Evolutionary conservation across 2,797 vertebrate genomes (phyloP), one percentile per base, ranked within the genome.

Genomic region (Gouania willdenowi): DNA sequence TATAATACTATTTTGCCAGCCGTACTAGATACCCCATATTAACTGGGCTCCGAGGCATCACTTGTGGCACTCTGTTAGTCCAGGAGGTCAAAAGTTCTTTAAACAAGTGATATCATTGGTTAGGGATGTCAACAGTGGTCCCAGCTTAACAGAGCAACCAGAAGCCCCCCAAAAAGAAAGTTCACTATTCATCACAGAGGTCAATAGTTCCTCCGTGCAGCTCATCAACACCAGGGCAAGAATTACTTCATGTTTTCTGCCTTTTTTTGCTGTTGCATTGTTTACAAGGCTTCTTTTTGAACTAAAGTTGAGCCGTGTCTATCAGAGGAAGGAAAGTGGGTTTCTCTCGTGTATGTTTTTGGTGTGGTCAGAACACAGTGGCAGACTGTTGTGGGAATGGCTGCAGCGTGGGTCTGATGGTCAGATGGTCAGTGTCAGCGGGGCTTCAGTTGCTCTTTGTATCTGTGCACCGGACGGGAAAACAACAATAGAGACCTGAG

Each of bases 381-480:
- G 51, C 58, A 36, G 63, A 35, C 56, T 46, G 39, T 31, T 51
- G 49, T 28, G 46, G 32, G 65, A 49, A 41, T 66, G 61, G 73
- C 67, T 51, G 59, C 55, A 43, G 76, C 57, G 55, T 79, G 65
- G 62, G 67, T 76, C 67, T 50, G 67, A 59, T 35, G 79, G 83
- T 82, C 80, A 77, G 79, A 81, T 76, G 77, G 85, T 78, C 79
- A 81, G 79, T 79, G 79, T 81, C 82, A 85, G 79, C 75, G 58
- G 57, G 56, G 49, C 75, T 64, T 87, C 88, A 85, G 86, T 86
- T 73, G 30, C 40, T 31, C 73, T 84, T 87, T 85, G 83, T 86
- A 77, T 78, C 43, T 75, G 80, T 81, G 79, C 77, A 73, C 24
- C 73, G 76, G 75, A 81, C 71, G 56, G 80, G 80, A 83, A 85